A percentile compares a stretch with the other conserved stretches of the same genome.
These are phyloP conservation scores for Mallateleia sp. DNA, from an alignment of 2,888 invertebrate species.

Conservation along the genomic window DNA sequence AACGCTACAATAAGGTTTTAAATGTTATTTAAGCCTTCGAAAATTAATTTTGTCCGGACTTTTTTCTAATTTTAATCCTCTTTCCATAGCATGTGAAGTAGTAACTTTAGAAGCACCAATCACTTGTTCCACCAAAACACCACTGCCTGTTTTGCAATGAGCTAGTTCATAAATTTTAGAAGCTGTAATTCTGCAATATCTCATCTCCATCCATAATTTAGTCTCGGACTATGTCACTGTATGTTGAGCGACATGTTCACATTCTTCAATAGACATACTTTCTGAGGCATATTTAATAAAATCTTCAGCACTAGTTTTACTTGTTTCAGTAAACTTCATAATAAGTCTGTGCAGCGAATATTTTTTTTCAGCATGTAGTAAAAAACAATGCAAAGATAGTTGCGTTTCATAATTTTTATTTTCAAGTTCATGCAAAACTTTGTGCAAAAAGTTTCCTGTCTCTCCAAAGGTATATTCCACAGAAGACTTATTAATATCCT, in stretches of 20 bases:
- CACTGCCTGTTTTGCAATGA: constrained; percentile 38
- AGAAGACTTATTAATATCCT: constrained; percentile 27
- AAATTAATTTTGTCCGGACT: too few relatives aligned
- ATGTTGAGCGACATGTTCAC: neutral
- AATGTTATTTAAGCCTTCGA: too few relatives aligned
- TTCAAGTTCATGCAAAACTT: too few relatives aligned
- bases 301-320: constrained; percentile 28
- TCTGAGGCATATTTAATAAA: constrained; percentile 22
- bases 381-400: constrained; percentile 28
- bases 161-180: constrained; percentile 55
- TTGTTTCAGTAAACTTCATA: neutral
- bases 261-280: constrained; percentile 33
- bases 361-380: constrained; percentile 7
- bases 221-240: constrained; percentile 36
- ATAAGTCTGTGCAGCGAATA: constrained; percentile 27
- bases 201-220: constrained; percentile 44
- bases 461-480: too few relatives aligned
- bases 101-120: constrained; percentile 44
- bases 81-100: too few relatives aligned
- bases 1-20: too few relatives aligned
- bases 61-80: too few relatives aligned
- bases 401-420: constrained; percentile 17
- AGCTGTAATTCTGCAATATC: constrained; percentile 55
- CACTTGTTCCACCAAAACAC: constrained; percentile 42
- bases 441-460: too few relatives aligned